Percentiles rank a stretch among this genome's conserved stretches.
Evolutionary conservation across 2,797 vertebrate species (phyloP).

Genomic region (Urosaurus nigricauda): DNA sequence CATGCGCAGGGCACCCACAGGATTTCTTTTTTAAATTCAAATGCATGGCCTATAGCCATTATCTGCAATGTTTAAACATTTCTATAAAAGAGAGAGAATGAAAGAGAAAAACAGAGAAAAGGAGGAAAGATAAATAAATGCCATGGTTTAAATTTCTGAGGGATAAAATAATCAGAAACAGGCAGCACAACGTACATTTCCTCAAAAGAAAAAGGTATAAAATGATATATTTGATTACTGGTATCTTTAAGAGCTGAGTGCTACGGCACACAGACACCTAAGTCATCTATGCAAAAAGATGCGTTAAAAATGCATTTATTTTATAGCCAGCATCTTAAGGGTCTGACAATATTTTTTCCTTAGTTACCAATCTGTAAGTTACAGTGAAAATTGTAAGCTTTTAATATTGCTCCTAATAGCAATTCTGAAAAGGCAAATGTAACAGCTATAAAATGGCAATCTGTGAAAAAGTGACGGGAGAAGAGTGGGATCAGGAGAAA

Average conservation of each 20-base stretch:
- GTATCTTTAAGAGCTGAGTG: conserved; percentile 1
- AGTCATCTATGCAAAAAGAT: neutral
- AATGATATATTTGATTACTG: neutral
- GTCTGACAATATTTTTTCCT: conserved; percentile 10
- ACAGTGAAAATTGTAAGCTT: neutral
- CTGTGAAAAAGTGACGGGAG: neutral
- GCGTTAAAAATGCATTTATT: conserved; percentile 1
- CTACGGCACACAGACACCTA: neutral
- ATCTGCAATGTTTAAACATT: neutral
- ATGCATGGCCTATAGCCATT: neutral
- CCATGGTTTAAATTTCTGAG: neutral
- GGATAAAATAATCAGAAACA: neutral
- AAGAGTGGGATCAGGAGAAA: neutral
- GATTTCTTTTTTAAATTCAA: neutral
- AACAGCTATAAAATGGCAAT: conserved; percentile 8
- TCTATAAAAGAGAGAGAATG: neutral
- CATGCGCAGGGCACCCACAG: no score
- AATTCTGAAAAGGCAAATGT: conserved; percentile 15
- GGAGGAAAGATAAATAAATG: neutral
- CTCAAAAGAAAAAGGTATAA: neutral
- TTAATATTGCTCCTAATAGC: conserved; percentile 31
- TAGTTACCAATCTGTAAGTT: conserved; percentile 16
- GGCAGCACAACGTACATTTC: no score
- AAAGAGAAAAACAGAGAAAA: neutral
- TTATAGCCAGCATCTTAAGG: neutral